A percentile compares a stretch with the other conserved stretches of the same genome.
These are phyloP conservation scores for Drosophila busckii DNA, from an alignment of 1,140 invertebrate species.

Conservation along the genomic window DNA sequence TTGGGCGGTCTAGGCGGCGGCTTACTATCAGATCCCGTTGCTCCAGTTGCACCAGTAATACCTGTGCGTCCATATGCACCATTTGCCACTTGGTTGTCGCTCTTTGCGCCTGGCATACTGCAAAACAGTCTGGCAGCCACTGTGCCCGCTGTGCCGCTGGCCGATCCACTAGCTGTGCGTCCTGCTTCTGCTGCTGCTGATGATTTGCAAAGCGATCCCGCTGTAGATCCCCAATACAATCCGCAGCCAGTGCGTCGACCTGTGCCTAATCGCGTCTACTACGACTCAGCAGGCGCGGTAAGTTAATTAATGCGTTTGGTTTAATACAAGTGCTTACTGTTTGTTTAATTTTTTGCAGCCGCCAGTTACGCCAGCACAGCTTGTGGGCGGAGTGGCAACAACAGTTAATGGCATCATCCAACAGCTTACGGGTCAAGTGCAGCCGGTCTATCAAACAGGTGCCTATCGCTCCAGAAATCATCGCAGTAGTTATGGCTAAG, in stretches of 20 bases:
- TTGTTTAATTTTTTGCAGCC: constrained; percentile 23
- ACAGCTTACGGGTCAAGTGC: constrained; percentile 70
- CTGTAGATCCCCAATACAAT: constrained; percentile 62
- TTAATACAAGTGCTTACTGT: not conserved
- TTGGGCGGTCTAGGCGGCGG: constrained; percentile 44
- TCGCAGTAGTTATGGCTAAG: constrained; percentile 52
- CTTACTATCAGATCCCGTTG: constrained; percentile 55
- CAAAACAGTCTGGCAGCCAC: constrained; percentile 51
- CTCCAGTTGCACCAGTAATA: constrained; percentile 28
- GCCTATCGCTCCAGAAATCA: constrained; percentile 29
- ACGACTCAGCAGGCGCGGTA: constrained; percentile 70
- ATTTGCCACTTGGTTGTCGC: constrained; percentile 57
- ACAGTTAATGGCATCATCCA: constrained; percentile 75
- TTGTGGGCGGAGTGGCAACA: constrained; percentile 63
- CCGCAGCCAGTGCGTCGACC: constrained; percentile 51
- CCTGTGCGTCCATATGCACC: constrained; percentile 59
- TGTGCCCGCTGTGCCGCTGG: constrained; percentile 25
- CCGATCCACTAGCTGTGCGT: constrained; percentile 26
- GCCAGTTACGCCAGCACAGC: constrained; percentile 63
- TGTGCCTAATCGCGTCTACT: constrained; percentile 67
- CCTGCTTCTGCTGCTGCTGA: constrained; percentile 16
- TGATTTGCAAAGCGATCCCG: constrained; percentile 63
- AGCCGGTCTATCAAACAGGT: constrained; percentile 68
- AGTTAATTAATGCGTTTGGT: constrained; percentile 5
- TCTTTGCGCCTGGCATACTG: constrained; percentile 68